These are phyloP conservation scores for Polydrusus pterygomalis DNA, from an alignment of 2,888 invertebrate species.

Conservation along the genomic window DNA sequence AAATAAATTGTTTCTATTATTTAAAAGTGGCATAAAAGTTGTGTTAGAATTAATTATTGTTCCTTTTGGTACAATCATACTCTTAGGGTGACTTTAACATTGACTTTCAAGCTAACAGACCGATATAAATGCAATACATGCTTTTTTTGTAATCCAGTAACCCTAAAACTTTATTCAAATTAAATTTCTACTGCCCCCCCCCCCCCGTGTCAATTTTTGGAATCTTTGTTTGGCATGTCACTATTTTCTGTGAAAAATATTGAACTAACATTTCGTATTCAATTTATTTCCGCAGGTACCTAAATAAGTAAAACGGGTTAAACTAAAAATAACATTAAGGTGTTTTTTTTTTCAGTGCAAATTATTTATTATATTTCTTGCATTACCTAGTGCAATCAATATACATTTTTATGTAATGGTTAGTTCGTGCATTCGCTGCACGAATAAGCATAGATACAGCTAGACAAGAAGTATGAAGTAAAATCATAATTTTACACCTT, in stretches of 20 bases:
- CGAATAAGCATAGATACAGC: constrained; percentile 10
- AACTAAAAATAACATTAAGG: not conserved
- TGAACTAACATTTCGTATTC: not conserved
- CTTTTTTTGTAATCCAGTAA: too few relatives aligned
- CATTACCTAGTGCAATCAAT: not conserved
- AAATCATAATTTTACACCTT: constrained; percentile 14
- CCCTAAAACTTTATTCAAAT: too few relatives aligned
- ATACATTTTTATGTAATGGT: constrained; percentile 17
- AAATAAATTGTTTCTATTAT: not conserved
- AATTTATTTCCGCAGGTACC: not conserved
- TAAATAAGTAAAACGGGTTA: not conserved
- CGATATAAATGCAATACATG: too few relatives aligned
- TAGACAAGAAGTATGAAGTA: not conserved
- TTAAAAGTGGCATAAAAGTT: constrained; percentile 1
- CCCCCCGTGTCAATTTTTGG: too few relatives aligned
- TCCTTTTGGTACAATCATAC: not conserved
- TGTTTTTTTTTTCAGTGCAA: not conserved
- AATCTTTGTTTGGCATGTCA: too few relatives aligned
- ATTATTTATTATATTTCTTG: not conserved
- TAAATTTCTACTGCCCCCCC: too few relatives aligned
- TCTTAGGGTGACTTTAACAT: too few relatives aligned
- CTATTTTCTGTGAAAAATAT: too few relatives aligned
- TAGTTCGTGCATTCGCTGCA: constrained; percentile 4
- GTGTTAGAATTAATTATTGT: constrained; percentile 12
- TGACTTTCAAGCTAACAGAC: too few relatives aligned